These are phyloP conservation scores for Plutomurus gul DNA, from an alignment of 1,140 invertebrate species.

Conservation along the genomic window DNA sequence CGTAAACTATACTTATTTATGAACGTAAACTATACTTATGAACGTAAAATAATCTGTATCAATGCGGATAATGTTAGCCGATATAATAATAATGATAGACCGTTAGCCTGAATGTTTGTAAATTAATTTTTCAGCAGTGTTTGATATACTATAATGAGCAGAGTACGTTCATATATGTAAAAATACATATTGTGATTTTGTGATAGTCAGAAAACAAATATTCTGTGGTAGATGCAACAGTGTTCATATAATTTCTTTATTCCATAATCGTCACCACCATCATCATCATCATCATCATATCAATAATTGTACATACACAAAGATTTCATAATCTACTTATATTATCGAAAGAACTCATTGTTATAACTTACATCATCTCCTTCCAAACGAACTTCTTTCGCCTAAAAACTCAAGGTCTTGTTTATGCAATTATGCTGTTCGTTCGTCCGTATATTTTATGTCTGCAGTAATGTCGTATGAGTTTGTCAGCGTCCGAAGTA, in stretches of 20 bases:
- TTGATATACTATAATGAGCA: too few species aligned
- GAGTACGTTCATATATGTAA: too few species aligned
- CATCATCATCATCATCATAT: slow-evolving; percentile 27
- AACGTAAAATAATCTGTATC: too few species aligned
- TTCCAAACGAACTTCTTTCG: slow-evolving; percentile 24
- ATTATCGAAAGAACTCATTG: slow-evolving; percentile 6
- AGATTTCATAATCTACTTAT: background rate
- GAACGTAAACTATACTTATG: too few species aligned
- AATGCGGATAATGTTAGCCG: too few species aligned
- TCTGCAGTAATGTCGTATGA: background rate
- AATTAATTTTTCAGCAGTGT: too few species aligned
- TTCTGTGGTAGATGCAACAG: background rate
- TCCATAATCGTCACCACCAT: slow-evolving; percentile 13
- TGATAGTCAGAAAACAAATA: background rate
- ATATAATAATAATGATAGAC: too few species aligned
- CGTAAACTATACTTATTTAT: too few species aligned
- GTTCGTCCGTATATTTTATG: slow-evolving; percentile 15
- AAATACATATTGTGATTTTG: too few species aligned
- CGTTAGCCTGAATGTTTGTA: too few species aligned
- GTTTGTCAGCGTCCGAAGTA: background rate
- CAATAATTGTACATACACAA: slow-evolving; percentile 21
- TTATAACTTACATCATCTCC: slow-evolving; percentile 9
- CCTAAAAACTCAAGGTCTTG: slow-evolving; percentile 10
- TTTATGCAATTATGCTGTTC: slow-evolving; percentile 23
- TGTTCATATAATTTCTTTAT: slow-evolving; percentile 22